phyloP scores from a whole-genome alignment of 2,888 invertebrate genomes.

The Parasteatoda lunata region DNA sequence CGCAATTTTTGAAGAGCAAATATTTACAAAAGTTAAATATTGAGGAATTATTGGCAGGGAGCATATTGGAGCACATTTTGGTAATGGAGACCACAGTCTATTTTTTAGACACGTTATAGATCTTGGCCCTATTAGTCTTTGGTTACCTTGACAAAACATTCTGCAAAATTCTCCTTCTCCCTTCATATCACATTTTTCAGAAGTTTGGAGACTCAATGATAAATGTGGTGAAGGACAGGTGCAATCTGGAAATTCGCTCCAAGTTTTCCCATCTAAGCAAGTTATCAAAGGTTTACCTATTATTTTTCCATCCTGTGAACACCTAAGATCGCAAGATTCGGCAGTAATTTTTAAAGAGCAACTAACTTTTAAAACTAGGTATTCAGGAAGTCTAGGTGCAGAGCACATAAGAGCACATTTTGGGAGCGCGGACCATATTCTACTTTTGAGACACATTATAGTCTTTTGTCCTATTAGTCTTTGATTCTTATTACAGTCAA shows the following conservation, averaged over 20 bases:
- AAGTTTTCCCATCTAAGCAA: neutral
- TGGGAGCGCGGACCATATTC: neutral
- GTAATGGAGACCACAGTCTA: neutral
- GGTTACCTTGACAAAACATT: neutral
- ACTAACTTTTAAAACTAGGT: neutral
- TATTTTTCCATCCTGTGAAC: neutral
- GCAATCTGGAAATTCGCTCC: conserved; percentile 26
- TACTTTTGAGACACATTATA: conserved; percentile 1
- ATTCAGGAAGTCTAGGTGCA: neutral
- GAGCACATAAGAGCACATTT: conserved; percentile 5
- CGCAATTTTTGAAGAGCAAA: neutral
- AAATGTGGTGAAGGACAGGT: conserved; percentile 9
- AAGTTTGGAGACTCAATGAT: too few species aligned
- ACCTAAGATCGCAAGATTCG: conserved; percentile 6
- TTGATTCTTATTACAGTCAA: neutral
- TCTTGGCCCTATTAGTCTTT: neutral
- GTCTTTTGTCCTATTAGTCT: neutral
- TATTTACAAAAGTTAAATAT: neutral
- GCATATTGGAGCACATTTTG: neutral
- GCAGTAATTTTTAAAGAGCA: conserved; percentile 7
- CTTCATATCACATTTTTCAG: too few species aligned
- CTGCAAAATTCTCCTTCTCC: neutral
- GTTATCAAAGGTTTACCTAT: neutral
- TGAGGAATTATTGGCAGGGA: neutral
- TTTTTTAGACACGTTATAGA: neutral